phyloP scores from a whole-genome alignment of 2,113 vertebrate genomes.

The Cyprinodon brontotheroides region DNA sequence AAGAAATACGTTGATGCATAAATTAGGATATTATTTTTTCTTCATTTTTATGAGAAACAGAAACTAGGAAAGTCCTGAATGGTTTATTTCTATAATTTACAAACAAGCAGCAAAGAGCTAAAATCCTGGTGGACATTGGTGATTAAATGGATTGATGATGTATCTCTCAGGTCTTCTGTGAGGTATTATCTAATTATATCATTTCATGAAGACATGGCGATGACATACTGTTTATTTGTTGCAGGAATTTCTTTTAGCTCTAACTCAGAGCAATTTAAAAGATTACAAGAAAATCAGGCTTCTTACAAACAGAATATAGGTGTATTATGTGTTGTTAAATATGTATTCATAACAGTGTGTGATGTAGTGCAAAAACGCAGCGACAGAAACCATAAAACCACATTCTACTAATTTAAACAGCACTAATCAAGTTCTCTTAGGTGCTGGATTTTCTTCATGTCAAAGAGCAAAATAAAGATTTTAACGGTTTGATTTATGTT shows the following conservation, averaged over 20 bases:
- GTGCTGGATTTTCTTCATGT: neutral
- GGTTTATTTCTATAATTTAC: neutral
- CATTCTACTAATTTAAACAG: neutral
- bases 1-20: neutral
- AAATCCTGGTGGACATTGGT: neutral
- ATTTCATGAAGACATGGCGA: neutral
- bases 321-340: neutral
- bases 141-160: neutral
- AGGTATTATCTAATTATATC: neutral
- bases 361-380: neutral
- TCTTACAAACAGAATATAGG: neutral
- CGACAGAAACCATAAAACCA: neutral
- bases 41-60: neutral
- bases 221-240: neutral
- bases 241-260: neutral
- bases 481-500: slow-evolving; percentile 1
- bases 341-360: neutral
- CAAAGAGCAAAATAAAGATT: neutral
- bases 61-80: neutral
- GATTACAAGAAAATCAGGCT: neutral
- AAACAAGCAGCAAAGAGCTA: neutral
- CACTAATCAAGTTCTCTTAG: neutral
- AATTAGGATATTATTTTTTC: neutral
- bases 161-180: neutral
- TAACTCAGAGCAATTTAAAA: neutral